These are phyloP conservation scores for Bibio marci DNA, from an alignment of 2,888 invertebrate species.

Conservation along the genomic window DNA sequence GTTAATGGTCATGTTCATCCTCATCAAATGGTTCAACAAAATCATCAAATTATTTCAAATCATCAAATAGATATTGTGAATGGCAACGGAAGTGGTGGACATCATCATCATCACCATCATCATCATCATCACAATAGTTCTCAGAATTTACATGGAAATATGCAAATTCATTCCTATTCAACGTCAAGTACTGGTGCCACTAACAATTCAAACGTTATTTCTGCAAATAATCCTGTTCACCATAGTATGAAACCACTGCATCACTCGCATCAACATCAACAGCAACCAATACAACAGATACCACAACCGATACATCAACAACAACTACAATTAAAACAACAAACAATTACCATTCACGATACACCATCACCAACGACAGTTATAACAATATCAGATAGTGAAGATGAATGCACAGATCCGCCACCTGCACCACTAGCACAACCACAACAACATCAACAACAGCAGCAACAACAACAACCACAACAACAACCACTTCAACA, in stretches of 20 bases:
- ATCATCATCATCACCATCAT: slow-evolving; percentile 3
- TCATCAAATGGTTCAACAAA: slow-evolving; percentile 1
- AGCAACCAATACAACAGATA: too few relatives aligned
- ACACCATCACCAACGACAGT: slow-evolving; percentile 91
- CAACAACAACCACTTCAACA: slow-evolving; percentile 29
- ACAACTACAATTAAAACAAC: slow-evolving; percentile 32
- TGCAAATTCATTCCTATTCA: slow-evolving; percentile 1
- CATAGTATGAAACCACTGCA: too few relatives aligned
- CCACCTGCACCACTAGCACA: slow-evolving; percentile 11
- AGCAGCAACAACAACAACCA: slow-evolving; percentile 30
- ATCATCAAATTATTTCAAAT: slow-evolving; percentile 2
- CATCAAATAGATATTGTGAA: slow-evolving; percentile 6
- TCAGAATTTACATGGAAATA: slow-evolving; percentile 6
- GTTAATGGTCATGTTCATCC: slow-evolving; percentile 9
- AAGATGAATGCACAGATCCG: slow-evolving; percentile 53
- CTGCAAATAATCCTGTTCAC: too few relatives aligned
- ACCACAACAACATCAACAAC: slow-evolving; percentile 16
- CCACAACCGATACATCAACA: neutral
- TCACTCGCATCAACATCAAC: too few relatives aligned
- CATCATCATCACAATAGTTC: slow-evolving; percentile 17
- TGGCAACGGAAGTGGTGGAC: slow-evolving; percentile 8
- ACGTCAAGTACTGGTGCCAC: too few relatives aligned
- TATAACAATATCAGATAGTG: slow-evolving; percentile 90
- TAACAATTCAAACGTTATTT: too few relatives aligned
- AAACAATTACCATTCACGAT: slow-evolving; percentile 88